Evolutionary conservation across 1,140 invertebrate species (phyloP).

Genomic region (Conus ventricosus): DNA sequence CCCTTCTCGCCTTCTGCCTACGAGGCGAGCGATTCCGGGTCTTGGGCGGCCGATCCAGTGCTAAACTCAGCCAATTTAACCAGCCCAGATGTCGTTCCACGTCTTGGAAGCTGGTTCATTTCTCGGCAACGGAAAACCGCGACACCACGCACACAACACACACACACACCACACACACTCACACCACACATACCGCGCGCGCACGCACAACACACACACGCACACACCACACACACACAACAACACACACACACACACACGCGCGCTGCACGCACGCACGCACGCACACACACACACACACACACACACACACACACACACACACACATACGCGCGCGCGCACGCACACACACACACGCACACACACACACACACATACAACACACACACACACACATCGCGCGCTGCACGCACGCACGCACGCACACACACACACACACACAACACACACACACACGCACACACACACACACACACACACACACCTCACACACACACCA

Average conservation of each 20-base stretch:
- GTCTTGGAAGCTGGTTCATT: too few species aligned
- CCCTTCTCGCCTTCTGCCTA: too few species aligned
- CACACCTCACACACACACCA: slow-evolving; percentile 23
- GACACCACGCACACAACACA: not conserved
- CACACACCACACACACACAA: too few species aligned
- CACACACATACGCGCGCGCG: too few species aligned
- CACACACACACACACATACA: slow-evolving; percentile 8
- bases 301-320: slow-evolving; percentile 13
- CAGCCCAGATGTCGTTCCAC: too few species aligned
- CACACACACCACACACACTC: slow-evolving; percentile 4
- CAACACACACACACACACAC: slow-evolving; percentile 21
- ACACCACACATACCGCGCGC: slow-evolving; percentile 1
- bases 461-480: not conserved
- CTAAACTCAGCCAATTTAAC: too few species aligned
- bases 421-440: too few species aligned
- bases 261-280: too few species aligned
- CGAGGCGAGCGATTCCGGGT: too few species aligned
- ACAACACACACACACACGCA: too few species aligned
- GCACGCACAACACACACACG: not conserved
- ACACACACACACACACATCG: slow-evolving; percentile 12
- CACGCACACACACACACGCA: slow-evolving; percentile 17
- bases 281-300: slow-evolving; percentile 7
- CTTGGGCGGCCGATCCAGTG: too few species aligned
- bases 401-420: not conserved
- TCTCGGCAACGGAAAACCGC: too few species aligned